Evolutionary conservation across 2,113 vertebrate genomes (phyloP).

Genomic region (Planiliza haematocheilus): DNA sequence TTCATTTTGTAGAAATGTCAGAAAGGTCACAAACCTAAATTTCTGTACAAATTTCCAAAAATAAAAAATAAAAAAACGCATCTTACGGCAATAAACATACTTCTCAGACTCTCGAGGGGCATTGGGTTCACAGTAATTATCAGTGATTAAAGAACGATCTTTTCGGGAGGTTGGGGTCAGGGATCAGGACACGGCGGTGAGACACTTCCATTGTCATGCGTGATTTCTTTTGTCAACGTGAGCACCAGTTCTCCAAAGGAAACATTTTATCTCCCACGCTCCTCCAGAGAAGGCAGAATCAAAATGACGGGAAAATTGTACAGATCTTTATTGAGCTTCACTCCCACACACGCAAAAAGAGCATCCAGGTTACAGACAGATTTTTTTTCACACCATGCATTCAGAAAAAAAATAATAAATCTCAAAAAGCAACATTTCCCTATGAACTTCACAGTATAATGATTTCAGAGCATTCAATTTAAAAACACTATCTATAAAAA

Average conservation of each 20-base stretch:
- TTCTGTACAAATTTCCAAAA: background rate
- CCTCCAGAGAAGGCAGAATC: background rate
- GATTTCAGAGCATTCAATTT: conserved; percentile 51
- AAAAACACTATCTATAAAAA: conserved; percentile 17
- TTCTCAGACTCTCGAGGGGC: conserved; percentile 25
- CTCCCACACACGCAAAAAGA: conserved; percentile 33
- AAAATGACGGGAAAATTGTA: conserved; percentile 19
- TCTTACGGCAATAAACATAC: background rate
- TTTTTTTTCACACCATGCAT: conserved; percentile 68
- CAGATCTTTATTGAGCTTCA: conserved; percentile 53
- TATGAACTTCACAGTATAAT: conserved; percentile 52
- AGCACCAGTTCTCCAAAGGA: conserved; percentile 28
- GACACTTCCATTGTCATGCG: conserved; percentile 67
- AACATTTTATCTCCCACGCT: conserved; percentile 55
- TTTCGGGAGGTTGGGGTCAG: conserved; percentile 61
- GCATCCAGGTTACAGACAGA: conserved; percentile 30
- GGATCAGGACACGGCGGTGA: conserved; percentile 51
- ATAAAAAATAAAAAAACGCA: too few relatives aligned
- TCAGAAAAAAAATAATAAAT: conserved; percentile 48
- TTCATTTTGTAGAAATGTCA: conserved; percentile 1
- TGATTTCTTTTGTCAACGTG: conserved; percentile 52
- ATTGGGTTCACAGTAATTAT: conserved; percentile 61
- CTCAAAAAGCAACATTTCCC: conserved; percentile 21
- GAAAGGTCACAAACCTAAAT: background rate
- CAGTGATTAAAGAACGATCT: conserved; percentile 62